Percentiles rank a stretch among this genome's conserved stretches.
Evolutionary conservation across 2,888 invertebrate species (phyloP).

Genomic region (Corbicula japonica): DNA sequence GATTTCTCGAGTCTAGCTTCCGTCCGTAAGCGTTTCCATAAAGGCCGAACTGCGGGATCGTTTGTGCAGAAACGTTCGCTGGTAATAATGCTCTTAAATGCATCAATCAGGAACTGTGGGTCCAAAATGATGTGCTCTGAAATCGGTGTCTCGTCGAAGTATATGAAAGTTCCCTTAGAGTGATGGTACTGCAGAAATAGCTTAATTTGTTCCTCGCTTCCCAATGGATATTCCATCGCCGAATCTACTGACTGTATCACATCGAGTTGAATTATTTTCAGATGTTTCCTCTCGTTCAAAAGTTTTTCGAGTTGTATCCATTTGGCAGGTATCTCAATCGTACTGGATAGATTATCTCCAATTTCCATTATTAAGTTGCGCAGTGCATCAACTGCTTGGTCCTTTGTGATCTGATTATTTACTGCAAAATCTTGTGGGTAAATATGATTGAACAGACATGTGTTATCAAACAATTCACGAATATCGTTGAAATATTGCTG

Average conservation of each 20-base stretch:
- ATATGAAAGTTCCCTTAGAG: conserved; percentile 19
- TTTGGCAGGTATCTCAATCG: conserved; percentile 22
- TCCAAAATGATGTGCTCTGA: conserved; percentile 27
- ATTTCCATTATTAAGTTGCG: neutral
- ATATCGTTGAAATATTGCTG: neutral
- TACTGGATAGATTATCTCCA: neutral
- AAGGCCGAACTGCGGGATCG: neutral
- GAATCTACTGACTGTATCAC: conserved; percentile 13
- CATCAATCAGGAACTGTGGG: conserved; percentile 37
- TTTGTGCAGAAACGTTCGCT: conserved; percentile 21
- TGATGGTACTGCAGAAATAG: conserved; percentile 37
- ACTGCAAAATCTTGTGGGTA: neutral
- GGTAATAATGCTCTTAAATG: conserved; percentile 37
- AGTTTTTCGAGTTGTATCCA: conserved; percentile 28
- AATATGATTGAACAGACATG: neutral
- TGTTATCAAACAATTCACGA: neutral
- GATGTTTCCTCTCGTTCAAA: conserved; percentile 2
- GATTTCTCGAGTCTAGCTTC: conserved; percentile 13
- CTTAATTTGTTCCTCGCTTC: conserved; percentile 10
- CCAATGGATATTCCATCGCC: conserved; percentile 5
- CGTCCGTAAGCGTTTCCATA: conserved; percentile 11
- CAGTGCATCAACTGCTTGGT: neutral
- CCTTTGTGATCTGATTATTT: neutral
- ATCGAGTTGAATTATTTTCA: conserved; percentile 19
- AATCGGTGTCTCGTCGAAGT: conserved; percentile 23